Evolutionary conservation across 2,888 invertebrate genomes (phyloP), one percentile per base, ranked within the genome.

Genomic region (Epirrhoe tristata): DNA sequence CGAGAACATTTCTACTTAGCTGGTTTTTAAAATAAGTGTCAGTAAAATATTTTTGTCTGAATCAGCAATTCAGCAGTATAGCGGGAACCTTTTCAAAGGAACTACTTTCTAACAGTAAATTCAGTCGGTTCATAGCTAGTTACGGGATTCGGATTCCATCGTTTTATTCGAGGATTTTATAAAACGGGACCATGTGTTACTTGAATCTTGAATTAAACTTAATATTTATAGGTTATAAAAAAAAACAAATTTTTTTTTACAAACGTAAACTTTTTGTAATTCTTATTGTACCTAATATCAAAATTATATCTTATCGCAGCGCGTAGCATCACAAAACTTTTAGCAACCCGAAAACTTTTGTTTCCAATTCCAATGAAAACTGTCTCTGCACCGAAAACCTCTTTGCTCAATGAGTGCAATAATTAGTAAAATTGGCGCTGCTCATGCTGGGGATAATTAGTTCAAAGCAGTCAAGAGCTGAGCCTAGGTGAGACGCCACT

Each of bases 401-500:
- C 54, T 48, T 68, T 58, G 43, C 65, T 63, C 66, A 61, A 67
- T 60, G 39, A 66, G 64, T 56, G 65, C 64, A 69, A 73, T 71
- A 70, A 74, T 74, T 70, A 70, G 73, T 65, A 58, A 54, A 69
- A 69, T 69, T 69, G 70, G 67, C 66, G 69, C 69, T 58, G 66
- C 65, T 69, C 71, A 69, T 52, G 62, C 69, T 56, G 70, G 56
- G 61, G 59, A 70, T 71, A 72, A 73, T 74, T 72, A 72, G 72
- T 73, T 57, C 62, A 66, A 72, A 58, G 72, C 65, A 70, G 70
- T 74, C 69, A 67, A 72, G 74, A 69, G 69, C 70, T 43, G 52
- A 31, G 64, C 60, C 59, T 66, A 54, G 51, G 53, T 62, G 65
- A 65, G 64, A 58, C 39, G 55, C 58, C 56, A 46, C 58, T 58